Conservation (phyloP, 1,140 invertebrate genomes). For the Antheraea pernyi region DNA sequence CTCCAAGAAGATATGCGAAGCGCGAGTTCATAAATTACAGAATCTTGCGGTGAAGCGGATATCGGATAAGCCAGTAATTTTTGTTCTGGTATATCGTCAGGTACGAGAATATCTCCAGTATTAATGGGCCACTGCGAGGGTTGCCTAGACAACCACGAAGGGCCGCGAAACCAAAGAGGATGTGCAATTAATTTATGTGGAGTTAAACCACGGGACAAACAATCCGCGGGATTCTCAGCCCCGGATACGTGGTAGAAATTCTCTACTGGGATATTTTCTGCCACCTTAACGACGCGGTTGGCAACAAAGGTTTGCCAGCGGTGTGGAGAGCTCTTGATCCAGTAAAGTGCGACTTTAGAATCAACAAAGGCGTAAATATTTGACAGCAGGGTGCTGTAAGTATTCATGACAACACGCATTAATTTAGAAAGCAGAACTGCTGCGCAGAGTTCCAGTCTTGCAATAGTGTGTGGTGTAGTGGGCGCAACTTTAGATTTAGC, state of each 20-base stretch:
- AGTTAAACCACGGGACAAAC: conserved; percentile 5
- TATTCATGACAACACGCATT: conserved; percentile 30
- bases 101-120: neutral
- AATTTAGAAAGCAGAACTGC: conserved; percentile 29
- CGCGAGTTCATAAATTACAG: conserved; percentile 1
- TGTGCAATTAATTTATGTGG: neutral
- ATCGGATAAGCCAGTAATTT: neutral
- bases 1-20: too few relatives aligned
- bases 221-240: conserved; percentile 20
- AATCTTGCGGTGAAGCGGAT: neutral
- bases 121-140: neutral
- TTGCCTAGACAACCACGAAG: neutral
- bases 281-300: conserved; percentile 22
- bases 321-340: conserved; percentile 25
- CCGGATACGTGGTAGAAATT: conserved; percentile 22
- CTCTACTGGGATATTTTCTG: conserved; percentile 13
- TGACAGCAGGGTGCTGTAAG: conserved; percentile 23
- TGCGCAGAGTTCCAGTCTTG: conserved; percentile 39
- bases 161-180: conserved; percentile 2
- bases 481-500: conserved; percentile 32
- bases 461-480: conserved; percentile 28
- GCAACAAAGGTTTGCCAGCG: conserved; percentile 24
- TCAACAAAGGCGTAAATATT: conserved; percentile 21
- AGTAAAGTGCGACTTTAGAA: conserved; percentile 23
- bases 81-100: neutral